Evolutionary conservation across 2,113 vertebrate genomes (phyloP).

Genomic region (Cryptoleucopteryx plumbea): DNA sequence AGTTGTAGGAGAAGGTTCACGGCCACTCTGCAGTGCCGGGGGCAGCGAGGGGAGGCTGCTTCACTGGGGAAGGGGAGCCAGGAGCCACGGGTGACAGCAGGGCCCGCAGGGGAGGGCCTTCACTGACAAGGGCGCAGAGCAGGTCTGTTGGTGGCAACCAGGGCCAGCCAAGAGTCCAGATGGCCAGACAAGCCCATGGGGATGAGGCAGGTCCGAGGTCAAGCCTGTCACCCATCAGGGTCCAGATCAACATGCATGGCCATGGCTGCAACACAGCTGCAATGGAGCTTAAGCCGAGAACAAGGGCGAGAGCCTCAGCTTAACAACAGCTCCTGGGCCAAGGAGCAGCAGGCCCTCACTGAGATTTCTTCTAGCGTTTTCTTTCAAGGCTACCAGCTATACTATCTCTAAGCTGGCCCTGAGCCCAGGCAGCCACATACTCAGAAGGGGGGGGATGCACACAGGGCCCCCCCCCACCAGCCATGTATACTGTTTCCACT

Average conservation of each 20-base stretch:
- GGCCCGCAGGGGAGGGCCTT: not conserved
- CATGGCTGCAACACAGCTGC: not conserved
- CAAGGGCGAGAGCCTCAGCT: not conserved
- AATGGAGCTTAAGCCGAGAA: not conserved
- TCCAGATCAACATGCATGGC: not conserved
- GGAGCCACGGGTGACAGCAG: not conserved
- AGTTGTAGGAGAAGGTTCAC: not conserved
- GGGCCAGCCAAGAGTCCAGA: not conserved
- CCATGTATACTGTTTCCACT: not conserved
- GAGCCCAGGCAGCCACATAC: not conserved
- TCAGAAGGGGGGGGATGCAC: not conserved
- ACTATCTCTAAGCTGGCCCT: not conserved
- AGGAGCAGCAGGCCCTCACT: not conserved
- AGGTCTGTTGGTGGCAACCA: not conserved
- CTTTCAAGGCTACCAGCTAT: not conserved
- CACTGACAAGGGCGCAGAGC: not conserved
- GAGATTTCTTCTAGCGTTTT: not conserved
- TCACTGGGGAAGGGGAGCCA: not conserved
- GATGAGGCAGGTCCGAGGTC: not conserved
- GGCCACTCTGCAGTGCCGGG: rapidly evolving
- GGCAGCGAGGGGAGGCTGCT: not conserved
- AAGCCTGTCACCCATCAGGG: not conserved
- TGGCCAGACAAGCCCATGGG: not conserved
- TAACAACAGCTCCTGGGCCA: not conserved
- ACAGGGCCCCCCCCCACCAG: not conserved